Evolutionary conservation across 2,797 vertebrate genomes (phyloP).

Genomic region (Sciurus vulgaris): DNA sequence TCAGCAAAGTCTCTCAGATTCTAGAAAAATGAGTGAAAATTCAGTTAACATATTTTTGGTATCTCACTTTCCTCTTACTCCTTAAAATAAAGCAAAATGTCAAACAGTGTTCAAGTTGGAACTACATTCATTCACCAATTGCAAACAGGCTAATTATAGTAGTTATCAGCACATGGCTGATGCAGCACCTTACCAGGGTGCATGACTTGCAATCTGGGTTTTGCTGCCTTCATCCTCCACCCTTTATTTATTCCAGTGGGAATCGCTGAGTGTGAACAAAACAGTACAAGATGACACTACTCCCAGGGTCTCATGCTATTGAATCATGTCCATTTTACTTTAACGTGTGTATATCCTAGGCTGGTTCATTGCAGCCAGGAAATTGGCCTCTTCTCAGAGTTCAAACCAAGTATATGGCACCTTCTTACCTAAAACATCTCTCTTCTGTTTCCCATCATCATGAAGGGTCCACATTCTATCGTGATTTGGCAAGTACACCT

Average conservation of each 20-base stretch:
- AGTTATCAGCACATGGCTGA: accelerated
- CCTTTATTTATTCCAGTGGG: background rate
- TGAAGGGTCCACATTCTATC: background rate
- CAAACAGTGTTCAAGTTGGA: background rate
- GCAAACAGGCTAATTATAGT: background rate
- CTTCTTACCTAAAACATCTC: background rate
- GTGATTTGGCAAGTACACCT: background rate
- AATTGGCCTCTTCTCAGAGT: background rate
- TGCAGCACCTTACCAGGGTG: background rate
- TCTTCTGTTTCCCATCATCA: background rate
- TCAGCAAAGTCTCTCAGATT: background rate
- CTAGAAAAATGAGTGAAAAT: background rate
- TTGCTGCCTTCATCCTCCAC: background rate
- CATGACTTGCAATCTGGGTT: constrained; percentile 48
- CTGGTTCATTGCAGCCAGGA: background rate
- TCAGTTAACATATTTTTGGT: background rate
- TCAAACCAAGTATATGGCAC: background rate
- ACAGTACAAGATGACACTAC: background rate
- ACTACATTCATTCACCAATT: background rate
- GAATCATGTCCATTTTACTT: background rate
- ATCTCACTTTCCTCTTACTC: background rate
- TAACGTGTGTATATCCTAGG: background rate
- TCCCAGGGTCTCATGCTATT: background rate
- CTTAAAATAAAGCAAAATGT: background rate
- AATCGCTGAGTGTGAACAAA: background rate